Evolutionary conservation across 92 coral and sea anemone genomes (phyloP), one percentile per base, ranked within the genome.

Genomic region (Phenganax marumi): DNA sequence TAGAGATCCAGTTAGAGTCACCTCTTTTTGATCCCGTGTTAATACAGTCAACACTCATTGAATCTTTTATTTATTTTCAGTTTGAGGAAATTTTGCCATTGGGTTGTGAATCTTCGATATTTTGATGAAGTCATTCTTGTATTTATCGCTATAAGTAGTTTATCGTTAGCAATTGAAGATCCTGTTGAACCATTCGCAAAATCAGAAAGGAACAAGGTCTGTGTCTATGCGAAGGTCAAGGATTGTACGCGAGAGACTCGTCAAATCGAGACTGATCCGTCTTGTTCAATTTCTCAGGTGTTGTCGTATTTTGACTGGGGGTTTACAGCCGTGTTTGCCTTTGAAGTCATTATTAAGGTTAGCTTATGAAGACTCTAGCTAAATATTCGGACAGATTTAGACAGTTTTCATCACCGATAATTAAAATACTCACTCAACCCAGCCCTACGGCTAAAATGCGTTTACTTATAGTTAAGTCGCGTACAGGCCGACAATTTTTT

Each of bases 51-150:
- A n/a, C n/a, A n/a, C n/a, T 68, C n/a, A 68, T 68, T 19, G n/a
- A 12, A n/a, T 52, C 7, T 13, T 52, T 22, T 83, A 47, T 11
- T 62, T 11, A 5, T 69, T 50, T 52, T 48, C 73, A 96, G 99
- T 3, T 82, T 96, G 70, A 96, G 99, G 54, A 90, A 88, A 62
- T 91, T 89, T 0, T 96, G 99, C 54, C 99, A 96, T 77, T 96
- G 99, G 97, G 58, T 96, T 77, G 99, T 91, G 8, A 96, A 96
- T 69, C 93, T 96, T 7, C 97, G 97, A 50, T 96, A 96, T 84
- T 96, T 96, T 68, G 99, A 96, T 80, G 97, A 92, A 72, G 91
- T 92, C 81, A 96, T 96, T 69, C 86, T 96, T 47, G 76, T 81
- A 19, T 85, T 96, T 80, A 96, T 96, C 60, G 89, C 92, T 12